Base-by-base conservation (phyloP, 2,797 vertebrate species). In the Falco peregrinus region DNA sequence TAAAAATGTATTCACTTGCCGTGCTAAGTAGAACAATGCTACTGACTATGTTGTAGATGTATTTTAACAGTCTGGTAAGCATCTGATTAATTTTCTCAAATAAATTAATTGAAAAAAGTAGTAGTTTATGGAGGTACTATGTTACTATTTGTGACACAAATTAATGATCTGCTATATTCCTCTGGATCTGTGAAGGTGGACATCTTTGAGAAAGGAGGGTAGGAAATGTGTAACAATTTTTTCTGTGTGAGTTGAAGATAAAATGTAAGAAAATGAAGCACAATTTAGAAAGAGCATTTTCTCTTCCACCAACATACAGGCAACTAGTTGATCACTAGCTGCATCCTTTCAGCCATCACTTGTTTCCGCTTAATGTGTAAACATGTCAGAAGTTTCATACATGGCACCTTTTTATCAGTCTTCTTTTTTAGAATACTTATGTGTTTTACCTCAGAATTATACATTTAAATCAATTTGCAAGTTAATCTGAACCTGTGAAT, bases 231-330 rank as follows among this genome's bases (percentile, higher is more conserved):
- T 21, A 37, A 68, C 13, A n/a, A 18, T 45, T 22, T 84, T 25
- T 88, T 82, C 24, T 53, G 16, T 61, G 24, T 12, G 13, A 75
- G 2, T 24, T 64, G 45, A 85, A 43, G n/a, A 41, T 13, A 26
- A 50, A n/a, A 35, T 9, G 11, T 73, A 41, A 57, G n/a, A 37
- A 74, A 79, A 39, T 21, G 10, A 50, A 70, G 11, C 25, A 39
- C 47, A 13, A 25, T 69, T 70, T 69, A 26, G 22, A 47, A 69
- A 48, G 33, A 64, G 2, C 4, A 5, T 57, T 77, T 71, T 64
- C 39, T 54, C 19, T 10, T 87, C 22, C 16, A 14, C 12, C 4
- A 16, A 69, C 9, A 3, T 16, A 19, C 1, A 0, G 19, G 9
- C 17, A 41, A 45, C 14, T 53, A 17, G 18, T 11, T n/a, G 39